Percentiles rank a stretch among this genome's conserved stretches.
phyloP scores from a whole-genome alignment of 2,888 invertebrate species.

The Siphlonurus alternatus region DNA sequence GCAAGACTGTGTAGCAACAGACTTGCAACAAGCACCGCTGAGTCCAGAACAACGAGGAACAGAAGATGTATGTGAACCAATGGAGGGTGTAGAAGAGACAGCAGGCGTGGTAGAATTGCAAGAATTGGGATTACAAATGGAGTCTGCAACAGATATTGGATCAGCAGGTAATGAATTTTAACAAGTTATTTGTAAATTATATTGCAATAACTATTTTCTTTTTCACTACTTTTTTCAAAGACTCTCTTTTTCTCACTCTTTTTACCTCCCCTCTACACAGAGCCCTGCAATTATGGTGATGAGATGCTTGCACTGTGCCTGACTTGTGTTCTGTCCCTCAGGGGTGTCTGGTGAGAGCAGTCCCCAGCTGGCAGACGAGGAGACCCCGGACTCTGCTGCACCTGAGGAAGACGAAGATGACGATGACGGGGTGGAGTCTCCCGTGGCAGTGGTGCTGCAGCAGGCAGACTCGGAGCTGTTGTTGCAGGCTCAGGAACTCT shows the following conservation, averaged over 20 bases:
- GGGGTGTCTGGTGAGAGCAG: too few relatives aligned
- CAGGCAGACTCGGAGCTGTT: background rate
- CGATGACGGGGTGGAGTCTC: constrained; percentile 24
- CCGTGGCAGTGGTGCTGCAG: background rate
- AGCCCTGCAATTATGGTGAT: background rate
- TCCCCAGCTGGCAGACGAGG: constrained; percentile 15
- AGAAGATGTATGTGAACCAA: constrained; percentile 7
- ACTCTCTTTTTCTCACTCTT: too few relatives aligned
- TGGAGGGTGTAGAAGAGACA: constrained; percentile 8
- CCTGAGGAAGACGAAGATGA: constrained; percentile 28
- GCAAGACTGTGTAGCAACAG: background rate
- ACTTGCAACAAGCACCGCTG: background rate
- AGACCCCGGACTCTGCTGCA: constrained; percentile 19
- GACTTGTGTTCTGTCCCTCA: too few relatives aligned
- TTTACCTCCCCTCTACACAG: too few relatives aligned
- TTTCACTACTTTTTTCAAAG: too few relatives aligned
- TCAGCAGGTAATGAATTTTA: too few relatives aligned
- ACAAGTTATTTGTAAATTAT: too few relatives aligned
- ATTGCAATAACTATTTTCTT: too few relatives aligned
- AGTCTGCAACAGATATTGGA: too few relatives aligned
- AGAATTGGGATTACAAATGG: too few relatives aligned
- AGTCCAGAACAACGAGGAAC: background rate
- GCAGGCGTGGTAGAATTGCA: constrained; percentile 10
- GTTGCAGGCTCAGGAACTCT: background rate
- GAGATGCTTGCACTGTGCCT: background rate